Percentiles rank a stretch among this genome's conserved stretches.
These are phyloP conservation scores for Cremastinae sp. DNA, from an alignment of 2,888 invertebrate species.

Conservation along the genomic window DNA sequence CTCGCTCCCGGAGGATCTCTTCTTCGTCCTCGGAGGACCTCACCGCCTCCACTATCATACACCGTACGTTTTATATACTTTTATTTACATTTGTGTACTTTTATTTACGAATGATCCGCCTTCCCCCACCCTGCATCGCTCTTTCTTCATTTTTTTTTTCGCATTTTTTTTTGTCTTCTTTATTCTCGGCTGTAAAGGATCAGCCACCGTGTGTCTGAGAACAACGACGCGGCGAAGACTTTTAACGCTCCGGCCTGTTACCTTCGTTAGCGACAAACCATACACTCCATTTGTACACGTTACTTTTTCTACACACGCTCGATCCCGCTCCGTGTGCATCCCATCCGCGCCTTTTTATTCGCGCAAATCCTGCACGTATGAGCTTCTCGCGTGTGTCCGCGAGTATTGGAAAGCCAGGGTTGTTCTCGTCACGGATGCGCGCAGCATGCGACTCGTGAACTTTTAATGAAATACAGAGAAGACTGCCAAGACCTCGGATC, in stretches of 20 bases:
- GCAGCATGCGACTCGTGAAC: constrained; percentile 38
- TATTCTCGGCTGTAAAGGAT: neutral
- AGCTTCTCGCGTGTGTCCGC: neutral
- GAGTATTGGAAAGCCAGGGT: constrained; percentile 12
- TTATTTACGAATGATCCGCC: constrained; percentile 11
- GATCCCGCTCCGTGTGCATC: neutral
- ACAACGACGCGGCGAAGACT: constrained; percentile 57
- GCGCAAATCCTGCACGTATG: neutral
- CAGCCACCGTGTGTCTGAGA: constrained; percentile 48
- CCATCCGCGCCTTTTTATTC: constrained; percentile 4
- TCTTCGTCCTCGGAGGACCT: constrained; percentile 41
- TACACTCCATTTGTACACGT: constrained; percentile 12
- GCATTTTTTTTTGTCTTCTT: constrained; percentile 26
- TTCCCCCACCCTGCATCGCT: constrained; percentile 25
- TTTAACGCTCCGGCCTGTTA: constrained; percentile 58
- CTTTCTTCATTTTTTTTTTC: neutral
- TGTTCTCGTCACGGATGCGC: constrained; percentile 52
- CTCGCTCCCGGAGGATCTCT: constrained; percentile 4
- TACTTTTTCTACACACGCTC: constrained; percentile 9
- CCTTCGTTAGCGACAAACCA: constrained; percentile 60
- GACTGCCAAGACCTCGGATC: neutral
- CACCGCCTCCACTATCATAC: constrained; percentile 55
- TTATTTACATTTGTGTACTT: constrained; percentile 14
- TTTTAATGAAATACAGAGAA: constrained; percentile 41
- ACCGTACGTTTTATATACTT: too few relatives aligned